phyloP scores from a whole-genome alignment of 2,888 invertebrate genomes.

The Thereva unica region DNA sequence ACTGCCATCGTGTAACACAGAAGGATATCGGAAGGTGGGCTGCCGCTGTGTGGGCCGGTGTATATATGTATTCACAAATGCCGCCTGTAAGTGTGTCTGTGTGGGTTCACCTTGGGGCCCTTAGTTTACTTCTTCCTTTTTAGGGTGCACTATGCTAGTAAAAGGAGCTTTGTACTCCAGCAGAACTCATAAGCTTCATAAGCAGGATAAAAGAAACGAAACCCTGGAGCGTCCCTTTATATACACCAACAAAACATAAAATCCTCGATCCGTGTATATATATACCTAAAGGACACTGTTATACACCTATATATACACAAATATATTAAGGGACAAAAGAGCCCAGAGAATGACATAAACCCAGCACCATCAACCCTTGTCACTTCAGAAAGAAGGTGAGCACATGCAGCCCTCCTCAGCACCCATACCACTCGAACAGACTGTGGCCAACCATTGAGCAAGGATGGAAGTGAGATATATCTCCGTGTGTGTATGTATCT shows the following conservation, averaged over 20 bases:
- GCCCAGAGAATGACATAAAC: slow-evolving; percentile 25
- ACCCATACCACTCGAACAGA: slow-evolving; percentile 3
- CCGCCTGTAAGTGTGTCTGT: not conserved
- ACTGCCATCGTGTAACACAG: no score
- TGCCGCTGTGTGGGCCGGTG: no score
- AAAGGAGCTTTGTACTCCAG: slow-evolving; percentile 19
- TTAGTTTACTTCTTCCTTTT: slow-evolving; percentile 22
- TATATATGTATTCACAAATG: not conserved
- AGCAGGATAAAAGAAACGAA: slow-evolving; percentile 23
- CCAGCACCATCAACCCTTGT: slow-evolving; percentile 28
- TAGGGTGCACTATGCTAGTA: slow-evolving; percentile 26
- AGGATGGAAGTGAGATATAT: slow-evolving; percentile 25
- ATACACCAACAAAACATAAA: slow-evolving; percentile 4
- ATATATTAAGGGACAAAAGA: slow-evolving; percentile 29
- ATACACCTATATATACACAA: not conserved
- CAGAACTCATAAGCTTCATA: slow-evolving; percentile 16
- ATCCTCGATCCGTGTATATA: not conserved
- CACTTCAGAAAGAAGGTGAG: slow-evolving; percentile 27
- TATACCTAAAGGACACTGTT: not conserved
- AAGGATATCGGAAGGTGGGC: no score
- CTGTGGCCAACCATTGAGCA: slow-evolving; percentile 34
- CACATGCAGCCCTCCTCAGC: not conserved
- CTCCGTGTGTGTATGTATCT: slow-evolving; percentile 4
- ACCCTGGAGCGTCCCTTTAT: slow-evolving; percentile 26
- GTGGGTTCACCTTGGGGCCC: slow-evolving; percentile 3